Base-by-base conservation (phyloP, 92 coral and sea anemone species). In the Bergia puertoricense region DNA sequence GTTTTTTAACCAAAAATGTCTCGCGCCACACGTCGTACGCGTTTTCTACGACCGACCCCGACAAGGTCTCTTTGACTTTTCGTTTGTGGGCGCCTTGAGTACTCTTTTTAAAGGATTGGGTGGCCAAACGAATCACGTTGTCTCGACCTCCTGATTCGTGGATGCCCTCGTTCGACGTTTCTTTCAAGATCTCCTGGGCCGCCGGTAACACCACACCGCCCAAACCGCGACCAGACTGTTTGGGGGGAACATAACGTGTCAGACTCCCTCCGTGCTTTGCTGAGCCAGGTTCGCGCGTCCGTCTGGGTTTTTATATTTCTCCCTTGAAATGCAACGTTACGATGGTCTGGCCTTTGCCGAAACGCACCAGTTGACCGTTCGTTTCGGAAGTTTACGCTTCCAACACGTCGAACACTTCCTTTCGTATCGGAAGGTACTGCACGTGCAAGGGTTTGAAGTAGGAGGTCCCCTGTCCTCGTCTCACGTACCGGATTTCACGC, bases 381-480 rank as follows among this genome's bases (percentile, higher is more conserved):
- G 46, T 81, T 46, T 54, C 46, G 41, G 71, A 6, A n/a, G 54
- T 72, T 10, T 81, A 13, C 59, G 10, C 7, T 51, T 51, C 59
- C 1, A 51, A 5, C 71, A 16, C 9, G 10, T 81, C 72, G 4
- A 81, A 23, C 71, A 81, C 36, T 5, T 81, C 44, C 0, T 81
- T 81, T 51, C 77, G 77, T 0, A 43, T 6, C 1, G 76, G 86
- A 39, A 83, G 13, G 41, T 67, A 67, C 37, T 83, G 76, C 2
- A 81, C 16, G 56, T 81, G 86, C 8, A 65, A 11, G 1, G 56
- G 86, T 6, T 81, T 38, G 30, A 81, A 81, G 36, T 59, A 81
- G 1, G 13, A 1, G 8, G 23, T 16, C 1, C 77, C 77, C 39
- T 6, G 3, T 3, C 77, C 86, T n/a, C 38, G 15, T 41, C 62